These are phyloP conservation scores for Hafferia zeledoni DNA, from an alignment of 2,797 vertebrate genomes.

Conservation along the genomic window DNA sequence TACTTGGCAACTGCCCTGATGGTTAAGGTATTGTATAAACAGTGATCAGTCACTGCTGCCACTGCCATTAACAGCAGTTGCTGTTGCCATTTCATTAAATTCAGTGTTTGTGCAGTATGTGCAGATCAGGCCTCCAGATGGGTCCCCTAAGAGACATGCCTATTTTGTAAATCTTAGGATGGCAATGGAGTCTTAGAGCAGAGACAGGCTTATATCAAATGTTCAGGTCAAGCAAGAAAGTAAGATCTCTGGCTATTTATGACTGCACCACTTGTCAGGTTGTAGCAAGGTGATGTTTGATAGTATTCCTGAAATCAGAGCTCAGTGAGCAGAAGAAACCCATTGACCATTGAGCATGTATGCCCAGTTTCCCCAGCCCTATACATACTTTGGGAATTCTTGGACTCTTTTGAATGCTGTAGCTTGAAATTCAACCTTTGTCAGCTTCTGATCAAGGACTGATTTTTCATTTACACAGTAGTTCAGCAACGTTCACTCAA, in stretches of 20 bases:
- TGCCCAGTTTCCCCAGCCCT: background rate
- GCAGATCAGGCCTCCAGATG: background rate
- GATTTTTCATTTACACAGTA: background rate
- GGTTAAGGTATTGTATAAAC: background rate
- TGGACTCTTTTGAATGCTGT: background rate
- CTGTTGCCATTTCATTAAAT: background rate
- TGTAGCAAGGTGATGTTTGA: background rate
- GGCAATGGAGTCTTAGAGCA: background rate
- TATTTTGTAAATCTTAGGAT: background rate
- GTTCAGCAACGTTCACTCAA: background rate
- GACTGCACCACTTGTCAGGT: background rate
- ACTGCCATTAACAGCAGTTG: background rate
- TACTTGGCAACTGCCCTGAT: constrained; percentile 13
- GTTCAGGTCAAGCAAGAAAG: background rate
- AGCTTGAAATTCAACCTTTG: background rate
- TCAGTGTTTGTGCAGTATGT: background rate
- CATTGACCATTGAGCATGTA: background rate
- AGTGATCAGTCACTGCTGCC: background rate
- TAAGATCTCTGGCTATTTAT: background rate
- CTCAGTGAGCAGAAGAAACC: background rate
- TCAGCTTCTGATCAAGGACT: background rate
- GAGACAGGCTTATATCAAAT: background rate
- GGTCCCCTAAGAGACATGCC: background rate
- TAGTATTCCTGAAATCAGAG: background rate
- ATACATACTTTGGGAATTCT: background rate